These are phyloP conservation scores for Spondyliosoma cantharus DNA, from an alignment of 2,797 vertebrate species.

Conservation along the genomic window DNA sequence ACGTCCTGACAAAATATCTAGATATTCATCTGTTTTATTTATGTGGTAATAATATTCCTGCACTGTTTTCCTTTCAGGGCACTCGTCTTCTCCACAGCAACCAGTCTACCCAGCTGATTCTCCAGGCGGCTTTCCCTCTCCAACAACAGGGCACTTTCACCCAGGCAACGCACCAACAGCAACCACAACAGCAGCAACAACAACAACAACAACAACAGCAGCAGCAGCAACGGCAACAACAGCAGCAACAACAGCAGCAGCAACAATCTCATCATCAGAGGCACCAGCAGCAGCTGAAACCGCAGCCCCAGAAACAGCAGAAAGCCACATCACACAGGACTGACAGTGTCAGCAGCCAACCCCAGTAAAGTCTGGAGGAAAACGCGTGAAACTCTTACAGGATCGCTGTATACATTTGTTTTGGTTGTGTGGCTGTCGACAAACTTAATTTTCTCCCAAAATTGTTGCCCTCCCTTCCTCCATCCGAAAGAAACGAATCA, in stretches of 20 bases:
- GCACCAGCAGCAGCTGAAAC: conserved; percentile 89
- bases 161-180: conserved; percentile 86
- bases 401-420: conserved; percentile 41
- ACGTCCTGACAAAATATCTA: background rate
- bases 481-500: conserved; percentile 58
- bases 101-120: conserved; percentile 95
- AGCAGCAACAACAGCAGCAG: conserved; percentile 87
- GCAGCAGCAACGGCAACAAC: conserved; percentile 81
- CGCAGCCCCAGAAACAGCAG: conserved; percentile 86
- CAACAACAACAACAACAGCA: conserved; percentile 89
- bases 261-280: conserved; percentile 91
- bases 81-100: conserved; percentile 93
- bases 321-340: conserved; percentile 89
- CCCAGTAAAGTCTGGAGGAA: conserved; percentile 81
- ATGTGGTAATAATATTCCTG: background rate
- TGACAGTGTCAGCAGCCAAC: conserved; percentile 91
- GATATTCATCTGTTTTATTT: conserved; percentile 4
- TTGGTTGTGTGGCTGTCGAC: conserved; percentile 32
- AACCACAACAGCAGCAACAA: conserved; percentile 87
- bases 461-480: conserved; percentile 35
- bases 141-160: conserved; percentile 92
- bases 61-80: conserved; percentile 81
- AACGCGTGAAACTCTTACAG: conserved; percentile 32
- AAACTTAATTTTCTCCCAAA: conserved; percentile 30
- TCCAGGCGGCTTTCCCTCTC: conserved; percentile 96